Base-by-base conservation (phyloP, 2,888 invertebrate genomes). In the Nephrotoma flavescens region DNA sequence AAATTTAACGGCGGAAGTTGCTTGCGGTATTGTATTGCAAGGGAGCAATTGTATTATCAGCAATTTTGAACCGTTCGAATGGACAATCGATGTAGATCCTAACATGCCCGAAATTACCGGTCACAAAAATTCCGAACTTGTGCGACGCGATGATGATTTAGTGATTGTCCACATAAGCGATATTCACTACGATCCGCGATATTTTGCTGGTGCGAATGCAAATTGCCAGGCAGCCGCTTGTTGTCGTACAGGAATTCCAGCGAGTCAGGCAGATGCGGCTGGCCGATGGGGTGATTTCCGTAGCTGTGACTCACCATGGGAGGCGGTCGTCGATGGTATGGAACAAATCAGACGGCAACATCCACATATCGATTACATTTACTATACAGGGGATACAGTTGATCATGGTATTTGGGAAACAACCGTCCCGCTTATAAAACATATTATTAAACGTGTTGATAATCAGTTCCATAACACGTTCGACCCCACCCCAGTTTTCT, bases 331-430 rank as follows among this genome's bases (percentile, higher is more conserved):
- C 86, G 94, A 95, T 89, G 93, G 95, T 42, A 92, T 97, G 88
- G 91, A 94, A 12, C 94, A 94, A 86, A 93, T 95, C 4, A 91
- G 91, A 19, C 91, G 92, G 45, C 91, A 92, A 31, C 94, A 94
- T 89, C 89, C 91, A 90, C 92, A 95, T 71, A 91, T 95, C 41
- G 94, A 95, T 88, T 93, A 93, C 42, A 92, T 98, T 6, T 95
- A 97, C 89, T 96, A 96, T 90, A 96, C 97, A 31, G 98, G 98
- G 1, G 98, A 98, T 90, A 93, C 96, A 5, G 94, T 97, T 84
- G 95, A 97, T 89, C 98, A 98, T 90, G 95, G 95, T 88, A 93
- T 97, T n/a, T 98, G 98, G 98, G 94, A 94, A 88, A 97, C 97
- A 2, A 94, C 95, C 0, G 91, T 92, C 45, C 92, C 93, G 85